A percentile compares a stretch with the other conserved stretches of the same genome.
These are phyloP conservation scores for Phortica okadai DNA, from an alignment of 2,888 invertebrate genomes.

Conservation along the genomic window DNA sequence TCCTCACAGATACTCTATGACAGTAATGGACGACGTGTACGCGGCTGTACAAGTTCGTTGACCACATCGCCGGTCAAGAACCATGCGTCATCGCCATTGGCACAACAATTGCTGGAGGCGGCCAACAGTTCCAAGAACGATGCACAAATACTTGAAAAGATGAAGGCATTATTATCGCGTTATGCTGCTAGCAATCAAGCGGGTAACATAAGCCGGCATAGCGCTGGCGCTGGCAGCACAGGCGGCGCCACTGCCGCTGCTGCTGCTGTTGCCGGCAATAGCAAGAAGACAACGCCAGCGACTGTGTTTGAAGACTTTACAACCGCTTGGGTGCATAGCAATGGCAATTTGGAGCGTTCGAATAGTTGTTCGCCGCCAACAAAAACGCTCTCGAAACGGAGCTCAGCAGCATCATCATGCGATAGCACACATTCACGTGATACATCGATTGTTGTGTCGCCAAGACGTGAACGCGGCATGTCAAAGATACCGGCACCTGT, in stretches of 20 bases:
- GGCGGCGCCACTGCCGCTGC: conserved; percentile 8
- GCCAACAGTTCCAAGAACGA: conserved; percentile 85
- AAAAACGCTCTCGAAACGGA: conserved; percentile 73
- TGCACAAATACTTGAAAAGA: conserved; percentile 83
- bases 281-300: conserved; percentile 69
- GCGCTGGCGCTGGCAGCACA: neutral
- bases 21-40: conserved; percentile 77
- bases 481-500: conserved; percentile 76
- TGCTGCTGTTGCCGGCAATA: neutral
- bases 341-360: conserved; percentile 81
- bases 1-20: conserved; percentile 76
- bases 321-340: conserved; percentile 85
- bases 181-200: conserved; percentile 76
- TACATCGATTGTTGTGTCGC: conserved; percentile 66
- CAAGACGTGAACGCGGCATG: conserved; percentile 73
- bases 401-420: conserved; percentile 74
- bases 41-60: conserved; percentile 72
- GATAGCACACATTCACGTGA: conserved; percentile 73
- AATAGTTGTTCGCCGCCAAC: conserved; percentile 77
- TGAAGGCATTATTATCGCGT: conserved; percentile 83
- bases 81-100: conserved; percentile 81
- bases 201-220: conserved; percentile 16
- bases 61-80: conserved; percentile 78
- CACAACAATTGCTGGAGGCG: conserved; percentile 84
- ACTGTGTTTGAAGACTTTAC: conserved; percentile 82